Evolutionary conservation across 2,888 invertebrate species (phyloP), one percentile per base, ranked within the genome.

Genomic region (Macaria notata): DNA sequence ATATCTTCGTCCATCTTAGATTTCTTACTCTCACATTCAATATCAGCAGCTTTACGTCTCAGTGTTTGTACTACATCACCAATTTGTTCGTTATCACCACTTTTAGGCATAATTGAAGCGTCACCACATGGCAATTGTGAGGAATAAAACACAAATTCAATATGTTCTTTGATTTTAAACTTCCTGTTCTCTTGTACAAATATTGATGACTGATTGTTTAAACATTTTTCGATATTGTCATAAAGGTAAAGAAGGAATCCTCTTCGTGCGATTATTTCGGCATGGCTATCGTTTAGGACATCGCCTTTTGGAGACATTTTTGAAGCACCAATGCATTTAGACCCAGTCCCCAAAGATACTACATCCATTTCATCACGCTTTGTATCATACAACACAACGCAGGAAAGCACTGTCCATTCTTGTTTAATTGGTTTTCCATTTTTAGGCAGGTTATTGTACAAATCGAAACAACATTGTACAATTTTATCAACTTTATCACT

Each of bases 111-210:
- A 69, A 98, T 98, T 19, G 97, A 95, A 9, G 97, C 97, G 93
- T 98, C 98, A 0, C 98, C 98, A 87, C 98, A 98, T 19, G 98
- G 98, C 42, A 95, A 93, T 78, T 97, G 96, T 49, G 97, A 97
- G 36, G 96, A 94, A 73, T 96, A 97, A 74, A 98, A 95, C 78
- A 97, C 95, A 83, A 97, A 97, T 33, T 93, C 89, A 31, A 96
- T 79, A 42, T 88, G 88, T 3, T 91, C 71, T 69, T 92, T 93
- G 0, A 96, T 61, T 54, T 73, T 72, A 70, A 93, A 93, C 59
- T 79, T 81, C n/a, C 69, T 63, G 2, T 77, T 64, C 42, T 74
- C 71, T 43, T 71, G 49, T 33, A 42, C 56, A 66, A 90, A 87
- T 71, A 92, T 81, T 30, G 89, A 86, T 9, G 66, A 42, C 57